phyloP scores from a whole-genome alignment of 2,888 invertebrate genomes.

The Parnassius smintheus region DNA sequence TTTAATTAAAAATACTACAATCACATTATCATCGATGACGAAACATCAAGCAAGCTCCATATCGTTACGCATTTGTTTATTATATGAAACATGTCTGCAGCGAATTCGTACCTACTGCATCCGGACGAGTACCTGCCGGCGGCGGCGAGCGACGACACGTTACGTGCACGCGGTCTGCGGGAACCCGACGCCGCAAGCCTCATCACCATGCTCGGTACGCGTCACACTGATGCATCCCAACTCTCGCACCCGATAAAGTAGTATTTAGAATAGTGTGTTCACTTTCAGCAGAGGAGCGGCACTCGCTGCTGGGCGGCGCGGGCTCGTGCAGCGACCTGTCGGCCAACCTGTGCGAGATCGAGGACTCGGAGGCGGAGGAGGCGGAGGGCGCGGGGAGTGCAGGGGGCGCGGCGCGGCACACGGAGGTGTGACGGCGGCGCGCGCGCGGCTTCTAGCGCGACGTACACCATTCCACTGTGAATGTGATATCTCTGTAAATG shows the following conservation, averaged over 20 bases:
- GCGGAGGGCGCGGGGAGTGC: constrained; percentile 32
- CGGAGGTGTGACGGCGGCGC: constrained; percentile 61
- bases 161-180: constrained; percentile 53
- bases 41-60: no score
- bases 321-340: constrained; percentile 93
- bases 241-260: neutral
- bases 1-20: no score
- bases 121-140: constrained; percentile 88
- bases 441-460: constrained; percentile 18
- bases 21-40: no score
- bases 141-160: constrained; percentile 68
- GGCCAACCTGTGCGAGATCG: constrained; percentile 94
- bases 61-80: no score
- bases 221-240: neutral
- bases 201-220: constrained; percentile 83
- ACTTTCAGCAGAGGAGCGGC: constrained; percentile 83
- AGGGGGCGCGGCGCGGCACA: constrained; percentile 46
- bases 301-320: constrained; percentile 86
- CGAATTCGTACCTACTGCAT: constrained; percentile 89
- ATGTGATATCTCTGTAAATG: neutral
- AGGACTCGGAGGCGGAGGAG: constrained; percentile 88
- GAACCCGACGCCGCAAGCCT: constrained; percentile 85
- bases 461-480: constrained; percentile 16
- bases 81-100: constrained; percentile 42
- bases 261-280: neutral